Evolutionary conservation across 2,888 invertebrate species (phyloP), one percentile per base, ranked within the genome.

Genomic region (Drosophila mulleri): DNA sequence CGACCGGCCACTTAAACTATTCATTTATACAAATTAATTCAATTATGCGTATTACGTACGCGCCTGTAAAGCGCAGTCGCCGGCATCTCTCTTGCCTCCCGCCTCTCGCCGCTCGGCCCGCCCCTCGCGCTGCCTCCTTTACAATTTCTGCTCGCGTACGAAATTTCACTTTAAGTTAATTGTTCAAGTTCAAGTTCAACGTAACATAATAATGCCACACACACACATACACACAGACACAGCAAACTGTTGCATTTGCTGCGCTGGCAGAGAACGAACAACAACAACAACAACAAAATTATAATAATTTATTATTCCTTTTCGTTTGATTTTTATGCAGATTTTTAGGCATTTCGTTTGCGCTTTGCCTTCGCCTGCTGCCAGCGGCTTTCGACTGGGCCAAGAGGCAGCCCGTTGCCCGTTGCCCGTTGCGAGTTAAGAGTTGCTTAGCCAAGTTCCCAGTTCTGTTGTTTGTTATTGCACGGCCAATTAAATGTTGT

Each of bases 21-120:
- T 91, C 92, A 91, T 91, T 91, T 91, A 91, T 91, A 91, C 91
- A 91, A 91, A 91, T 91, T 91, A 91, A 91, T 91, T 91, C 92
- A 91, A 90, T 91, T 89, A 90, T 90, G 89, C 91, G 90, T 85
- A 82, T 89, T 85, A 89, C 90, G 88, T 79, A 87, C 82, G 90
- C 85, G 80, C 65, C 85, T 82, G 88, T 89, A 85, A 88, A 85
- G 84, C 85, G 85, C 90, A 90, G 89, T 90, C 87, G 80, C 75
- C 72, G 77, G 66, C 83, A 82, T 77, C 83, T 82, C 72, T 52
- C 76, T 41, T 32, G 23, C 48, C 60, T 39, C 26, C 18, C 35
- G 16, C 37, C 20, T 0, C 6, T 12, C 18, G 1, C 6, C 9
- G 1, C 29, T 9, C n/a, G 41, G 11, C 9, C 4, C 32, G 29